These are phyloP conservation scores for Antheraea pernyi DNA, from an alignment of 1,140 invertebrate genomes.

Conservation along the genomic window DNA sequence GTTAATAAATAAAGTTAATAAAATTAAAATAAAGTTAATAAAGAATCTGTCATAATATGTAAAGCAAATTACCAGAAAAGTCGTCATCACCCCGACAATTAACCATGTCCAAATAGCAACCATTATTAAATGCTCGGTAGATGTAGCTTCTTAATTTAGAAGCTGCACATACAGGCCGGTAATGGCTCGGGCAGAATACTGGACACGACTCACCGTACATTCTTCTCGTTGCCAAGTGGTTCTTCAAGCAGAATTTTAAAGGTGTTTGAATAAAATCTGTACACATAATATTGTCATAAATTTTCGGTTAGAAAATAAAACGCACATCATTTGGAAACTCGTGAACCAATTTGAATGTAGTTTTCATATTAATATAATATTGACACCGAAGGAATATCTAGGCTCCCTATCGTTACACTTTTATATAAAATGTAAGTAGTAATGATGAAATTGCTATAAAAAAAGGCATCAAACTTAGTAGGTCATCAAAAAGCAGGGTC, in stretches of 20 bases:
- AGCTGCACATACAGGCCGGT: slow-evolving; percentile 55
- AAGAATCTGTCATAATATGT: not conserved
- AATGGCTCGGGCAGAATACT: slow-evolving; percentile 56
- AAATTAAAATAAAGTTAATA: too few species aligned
- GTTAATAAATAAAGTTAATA: too few species aligned
- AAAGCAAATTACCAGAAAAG: slow-evolving; percentile 33
- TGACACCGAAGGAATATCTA: too few species aligned
- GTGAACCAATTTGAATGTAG: too few species aligned
- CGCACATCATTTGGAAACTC: too few species aligned
- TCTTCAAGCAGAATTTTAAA: slow-evolving; percentile 52
- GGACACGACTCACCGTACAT: slow-evolving; percentile 59
- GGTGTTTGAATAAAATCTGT: slow-evolving; percentile 11
- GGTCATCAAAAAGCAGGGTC: too few species aligned
- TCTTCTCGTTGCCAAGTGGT: slow-evolving; percentile 29
- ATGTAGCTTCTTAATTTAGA: slow-evolving; percentile 45
- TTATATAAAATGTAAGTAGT: too few species aligned
- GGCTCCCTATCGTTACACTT: too few species aligned
- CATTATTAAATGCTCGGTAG: slow-evolving; percentile 57
- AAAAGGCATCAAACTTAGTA: too few species aligned
- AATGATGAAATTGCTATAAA: too few species aligned
- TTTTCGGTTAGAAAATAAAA: too few species aligned
- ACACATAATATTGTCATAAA: slow-evolving; percentile 18
- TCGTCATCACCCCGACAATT: slow-evolving; percentile 59
- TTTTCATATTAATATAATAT: too few species aligned
- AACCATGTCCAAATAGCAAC: slow-evolving; percentile 59